A percentile compares a stretch with the other conserved stretches of the same genome.
These are phyloP conservation scores for Cheilosia vulpina DNA, from an alignment of 2,888 invertebrate genomes.

Conservation along the genomic window DNA sequence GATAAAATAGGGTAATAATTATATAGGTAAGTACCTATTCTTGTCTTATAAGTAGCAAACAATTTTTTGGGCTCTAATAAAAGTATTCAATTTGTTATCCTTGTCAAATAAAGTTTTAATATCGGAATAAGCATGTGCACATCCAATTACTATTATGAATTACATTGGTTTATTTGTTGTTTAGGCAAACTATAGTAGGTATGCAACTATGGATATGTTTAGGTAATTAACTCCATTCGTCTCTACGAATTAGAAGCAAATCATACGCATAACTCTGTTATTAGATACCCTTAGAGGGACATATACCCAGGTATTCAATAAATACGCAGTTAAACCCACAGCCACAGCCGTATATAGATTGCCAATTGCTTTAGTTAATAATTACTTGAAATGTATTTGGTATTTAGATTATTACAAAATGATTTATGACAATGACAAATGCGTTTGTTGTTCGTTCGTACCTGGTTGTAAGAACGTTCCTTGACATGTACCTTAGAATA, in stretches of 20 bases:
- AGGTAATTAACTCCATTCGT: constrained; percentile 45
- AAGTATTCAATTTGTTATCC: no score
- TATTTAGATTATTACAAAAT: background rate
- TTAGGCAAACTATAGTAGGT: background rate
- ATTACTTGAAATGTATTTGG: constrained; percentile 10
- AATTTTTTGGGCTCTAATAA: no score
- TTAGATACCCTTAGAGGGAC: constrained; percentile 39
- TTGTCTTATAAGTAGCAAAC: no score
- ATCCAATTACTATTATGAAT: background rate
- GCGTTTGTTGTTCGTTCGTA: no score
- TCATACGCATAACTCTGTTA: constrained; percentile 17
- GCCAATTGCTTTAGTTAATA: constrained; percentile 40
- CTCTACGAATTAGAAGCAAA: constrained; percentile 42
- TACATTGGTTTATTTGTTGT: no score
- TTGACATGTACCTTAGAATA: no score
- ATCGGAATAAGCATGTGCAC: background rate
- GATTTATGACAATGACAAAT: background rate
- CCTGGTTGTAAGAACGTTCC: no score
- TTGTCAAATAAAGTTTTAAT: no score
- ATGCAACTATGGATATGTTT: constrained; percentile 15
- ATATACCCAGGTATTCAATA: constrained; percentile 32
- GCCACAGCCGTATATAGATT: constrained; percentile 9
- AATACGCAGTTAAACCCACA: background rate
- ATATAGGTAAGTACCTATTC: no score
- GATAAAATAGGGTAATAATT: no score